Percentiles rank a stretch among this genome's conserved stretches.
Conservation (phyloP, 2,888 invertebrate species). For the Ethmia dodecea region DNA sequence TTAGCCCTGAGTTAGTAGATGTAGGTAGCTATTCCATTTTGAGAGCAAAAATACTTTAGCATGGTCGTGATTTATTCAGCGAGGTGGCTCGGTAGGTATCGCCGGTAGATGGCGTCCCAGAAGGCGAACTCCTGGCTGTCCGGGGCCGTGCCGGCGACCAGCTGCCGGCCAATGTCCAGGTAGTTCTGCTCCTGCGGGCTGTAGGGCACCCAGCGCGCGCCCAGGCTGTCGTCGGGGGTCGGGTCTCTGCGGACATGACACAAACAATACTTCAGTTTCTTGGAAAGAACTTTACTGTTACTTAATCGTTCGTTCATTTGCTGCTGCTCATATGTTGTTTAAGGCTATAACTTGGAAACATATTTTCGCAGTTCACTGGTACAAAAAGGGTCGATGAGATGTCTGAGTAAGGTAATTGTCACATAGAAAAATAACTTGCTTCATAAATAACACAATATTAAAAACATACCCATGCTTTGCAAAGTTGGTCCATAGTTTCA, state of each 20-base stretch:
- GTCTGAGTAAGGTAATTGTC: background rate
- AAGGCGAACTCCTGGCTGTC: background rate
- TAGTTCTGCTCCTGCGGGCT: slow-evolving; percentile 30
- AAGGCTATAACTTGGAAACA: background rate
- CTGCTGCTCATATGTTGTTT: background rate
- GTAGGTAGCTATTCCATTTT: no score
- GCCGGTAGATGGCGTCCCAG: no score
- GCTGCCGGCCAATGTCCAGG: slow-evolving; percentile 35
- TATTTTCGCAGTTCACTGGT: background rate
- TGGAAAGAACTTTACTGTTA: background rate
- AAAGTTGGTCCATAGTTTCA: slow-evolving; percentile 38
- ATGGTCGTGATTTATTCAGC: no score
- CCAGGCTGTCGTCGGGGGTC: slow-evolving; percentile 35
- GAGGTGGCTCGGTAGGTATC: no score
- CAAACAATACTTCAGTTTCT: background rate
- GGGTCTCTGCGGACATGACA: slow-evolving; percentile 34
- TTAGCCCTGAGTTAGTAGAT: no score
- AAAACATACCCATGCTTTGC: slow-evolving; percentile 37
- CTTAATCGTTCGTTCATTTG: background rate
- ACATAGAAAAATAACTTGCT: no score
- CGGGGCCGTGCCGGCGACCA: slow-evolving; percentile 15
- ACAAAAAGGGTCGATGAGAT: background rate
- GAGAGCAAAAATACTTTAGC: no score
- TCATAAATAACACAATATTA: no score
- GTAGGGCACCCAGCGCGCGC: slow-evolving; percentile 34